Base-by-base conservation (phyloP, 2,888 invertebrate species). In the Ptilodon capucinus region DNA sequence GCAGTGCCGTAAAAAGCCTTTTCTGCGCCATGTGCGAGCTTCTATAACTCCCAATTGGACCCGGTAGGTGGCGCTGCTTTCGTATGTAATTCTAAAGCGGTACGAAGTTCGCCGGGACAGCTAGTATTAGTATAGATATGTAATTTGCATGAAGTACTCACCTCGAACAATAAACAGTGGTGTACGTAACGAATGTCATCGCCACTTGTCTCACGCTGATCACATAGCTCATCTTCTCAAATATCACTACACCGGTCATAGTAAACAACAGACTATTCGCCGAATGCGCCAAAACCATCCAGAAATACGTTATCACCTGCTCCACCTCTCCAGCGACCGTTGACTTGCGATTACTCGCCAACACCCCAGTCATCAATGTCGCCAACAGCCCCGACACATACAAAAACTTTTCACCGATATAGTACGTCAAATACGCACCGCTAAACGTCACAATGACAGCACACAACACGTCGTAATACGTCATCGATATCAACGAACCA, bases 181-280 rank as follows among this genome's bases (percentile, higher is more conserved):
- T 90, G 85, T 76, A 87, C 49, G 74, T 89, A 46, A 91, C 91
- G 48, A 90, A 86, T 4, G 87, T 66, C 50, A 89, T 47, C 2
- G 90, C 74, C 0, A 86, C 71, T 51, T 88, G 88, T 6, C 83
- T 62, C 8, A 85, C 81, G 32, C 73, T 81, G 18, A 91, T 79
- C 9, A 92, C 83, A 42, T 87, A 77, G 34, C 84, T 84, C 13
- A 91, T 76, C 51, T 81, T 91, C 60, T 92, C 92, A 36, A 92
- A 89, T 18, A 94, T 92, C 28, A 93, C 92, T 11, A 93, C 91
- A 0, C 94, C 93, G 0, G 93, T 92, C 70, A 93, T 89, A 0
- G 93, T 91, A 53, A 94, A 94, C 32, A 94, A 87, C 9, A 93
- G 68, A 0, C 93, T 92, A 60, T 94, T 93, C 4, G 84, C 81